These are phyloP conservation scores for Taphrorychus bicolor DNA, from an alignment of 2,888 invertebrate species.

Conservation along the genomic window DNA sequence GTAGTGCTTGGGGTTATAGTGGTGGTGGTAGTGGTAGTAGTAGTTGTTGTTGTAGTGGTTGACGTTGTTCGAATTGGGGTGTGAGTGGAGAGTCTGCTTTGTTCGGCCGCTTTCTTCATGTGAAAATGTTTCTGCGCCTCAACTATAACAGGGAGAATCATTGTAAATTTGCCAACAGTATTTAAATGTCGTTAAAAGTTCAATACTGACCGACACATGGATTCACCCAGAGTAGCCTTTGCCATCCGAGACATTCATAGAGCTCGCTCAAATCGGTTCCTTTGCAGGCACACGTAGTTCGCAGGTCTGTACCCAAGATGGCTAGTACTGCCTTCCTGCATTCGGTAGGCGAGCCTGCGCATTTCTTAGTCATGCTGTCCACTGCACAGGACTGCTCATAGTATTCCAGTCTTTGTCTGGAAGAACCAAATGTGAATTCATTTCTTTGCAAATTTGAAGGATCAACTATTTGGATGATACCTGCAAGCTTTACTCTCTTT, in stretches of 20 bases:
- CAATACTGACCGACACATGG: constrained; percentile 84
- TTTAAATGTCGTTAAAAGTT: not conserved
- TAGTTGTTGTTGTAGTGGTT: constrained; percentile 38
- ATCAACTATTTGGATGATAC: no score
- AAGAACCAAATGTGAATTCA: not conserved
- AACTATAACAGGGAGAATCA: constrained; percentile 64
- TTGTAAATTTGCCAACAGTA: not conserved
- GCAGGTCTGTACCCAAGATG: constrained; percentile 87
- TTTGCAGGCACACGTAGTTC: constrained; percentile 87
- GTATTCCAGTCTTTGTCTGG: constrained; percentile 79
- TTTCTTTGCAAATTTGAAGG: not conserved
- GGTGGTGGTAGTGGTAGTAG: constrained; percentile 41
- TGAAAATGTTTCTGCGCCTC: constrained; percentile 91
- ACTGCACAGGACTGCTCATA: constrained; percentile 93
- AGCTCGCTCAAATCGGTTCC: constrained; percentile 85
- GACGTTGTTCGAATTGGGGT: constrained; percentile 51
- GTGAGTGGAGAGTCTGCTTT: constrained; percentile 62
- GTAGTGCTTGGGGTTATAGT: constrained; percentile 42
- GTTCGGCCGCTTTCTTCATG: constrained; percentile 64
- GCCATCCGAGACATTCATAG: constrained; percentile 91
- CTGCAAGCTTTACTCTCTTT: constrained; percentile 84
- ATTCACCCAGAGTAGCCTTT: constrained; percentile 87
- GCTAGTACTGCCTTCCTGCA: constrained; percentile 87
- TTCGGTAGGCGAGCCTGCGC: constrained; percentile 84
- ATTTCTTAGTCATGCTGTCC: constrained; percentile 87